Evolutionary conservation across 2,888 invertebrate genomes (phyloP), one percentile per base, ranked within the genome.

Genomic region (Hybos culiciformis): DNA sequence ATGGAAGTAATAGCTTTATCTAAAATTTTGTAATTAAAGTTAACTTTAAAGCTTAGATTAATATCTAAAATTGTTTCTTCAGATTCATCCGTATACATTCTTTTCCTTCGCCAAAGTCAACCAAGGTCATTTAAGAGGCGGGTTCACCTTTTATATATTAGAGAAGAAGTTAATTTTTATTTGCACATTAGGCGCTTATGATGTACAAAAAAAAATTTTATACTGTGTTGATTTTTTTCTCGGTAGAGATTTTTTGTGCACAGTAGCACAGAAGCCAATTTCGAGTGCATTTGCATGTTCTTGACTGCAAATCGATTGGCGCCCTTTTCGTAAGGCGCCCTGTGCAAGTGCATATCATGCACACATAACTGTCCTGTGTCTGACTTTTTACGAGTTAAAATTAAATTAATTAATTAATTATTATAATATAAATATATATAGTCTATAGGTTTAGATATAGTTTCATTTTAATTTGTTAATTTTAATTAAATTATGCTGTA

Each of bases 21-120:
- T 9, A 40, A 21, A n/a, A n/a, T 32, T 40, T 20, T 15, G 23
- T 17, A 33, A 8, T 14, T 23, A 37, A 37, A 37, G 11, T 37
- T 14, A 37, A 37, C 15, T 37, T 37, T 23, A 21, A 37, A 37
- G 9, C 18, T 37, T 37, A 21, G 8, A n/a, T 37, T 23, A 12
- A 23, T 14, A 37, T 14, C 9, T 23, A 20, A n/a, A 20, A 39
- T 32, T 39, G 39, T 20, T 32, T 39, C 32, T 19, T 31, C n/a
- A 39, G 31, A 5, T 39, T 39, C 38, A 29, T 17, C 38, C 5
- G 26, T 3, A 37, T 37, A 37, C 29, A 39, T 19, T 39, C 12
- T 39, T 39, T 39, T 39, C 29, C 15, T 39, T 18, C 37, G 21
- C 9, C 37, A 5, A 37, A 23, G 15, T 26, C 26, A 26, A 6